Base-by-base conservation (phyloP, 2,113 vertebrate genomes). In the Leptosomus discolor region DNA sequence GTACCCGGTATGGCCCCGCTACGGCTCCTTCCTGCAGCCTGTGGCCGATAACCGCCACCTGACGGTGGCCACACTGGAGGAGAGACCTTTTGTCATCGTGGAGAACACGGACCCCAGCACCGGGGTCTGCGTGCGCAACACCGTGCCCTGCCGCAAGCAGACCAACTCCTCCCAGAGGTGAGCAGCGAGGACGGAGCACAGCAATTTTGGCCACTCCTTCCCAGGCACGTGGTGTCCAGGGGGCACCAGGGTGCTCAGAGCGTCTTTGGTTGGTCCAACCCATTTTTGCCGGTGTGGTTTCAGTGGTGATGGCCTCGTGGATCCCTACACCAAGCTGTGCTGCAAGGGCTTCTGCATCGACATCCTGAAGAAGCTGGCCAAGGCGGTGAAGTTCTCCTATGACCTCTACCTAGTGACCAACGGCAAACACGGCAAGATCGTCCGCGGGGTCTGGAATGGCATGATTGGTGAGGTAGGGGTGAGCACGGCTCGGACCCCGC, bases 291-390 rank as follows among this genome's bases (percentile, higher is more conserved):
- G 34, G 6, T 37, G 21, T 30, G 36, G 26, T 94, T 92, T 63
- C 95, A 97, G 96, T 46, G 84, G 81, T 1, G 86, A 97, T 1
- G 94, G 97, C 11, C 96, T 98, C 0, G 84, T 98, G 1, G 99
- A 99, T 88, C 99, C 99, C 15, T 99, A 99, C 97, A 99, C 98
- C 46, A 99, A 99, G 91, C 98, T 99, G 58, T 99, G 99, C 97
- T 99, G 99, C 94, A 99, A 99, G 96, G 99, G 99, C 29, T 99
- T 99, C 98, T 99, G 99, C 98, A 99, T 99, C 1, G 99, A 99
- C 98, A 99, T 99, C 97, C 98, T 99, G 86, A 99, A 99, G 98
- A 99, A 99, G 97, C 93, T 99, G 87, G 99, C 99, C 70, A 99
- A 99, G 90, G 97, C 94, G 5, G 99, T 99, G 8, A 99, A 99